A percentile compares a stretch with the other conserved stretches of the same genome.
These are phyloP conservation scores for Perca fluviatilis DNA, from an alignment of 2,113 vertebrate species.

Conservation along the genomic window DNA sequence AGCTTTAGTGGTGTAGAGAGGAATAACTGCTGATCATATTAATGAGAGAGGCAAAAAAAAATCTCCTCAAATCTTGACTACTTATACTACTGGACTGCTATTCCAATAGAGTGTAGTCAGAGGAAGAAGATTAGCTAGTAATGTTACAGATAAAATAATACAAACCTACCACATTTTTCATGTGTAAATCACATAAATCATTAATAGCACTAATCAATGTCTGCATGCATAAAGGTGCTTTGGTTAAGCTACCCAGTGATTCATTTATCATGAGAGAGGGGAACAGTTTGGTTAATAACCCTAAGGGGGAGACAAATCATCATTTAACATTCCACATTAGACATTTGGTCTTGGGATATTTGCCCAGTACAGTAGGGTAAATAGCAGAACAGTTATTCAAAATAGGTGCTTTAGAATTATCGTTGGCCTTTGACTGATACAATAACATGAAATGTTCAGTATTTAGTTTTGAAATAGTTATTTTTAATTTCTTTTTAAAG, in stretches of 20 bases:
- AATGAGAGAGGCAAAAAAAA: constrained; percentile 57
- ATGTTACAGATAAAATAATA: constrained; percentile 8
- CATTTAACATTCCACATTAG: constrained; percentile 53
- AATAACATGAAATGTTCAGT: background rate
- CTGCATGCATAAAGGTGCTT: constrained; percentile 6
- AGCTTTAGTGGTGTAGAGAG: constrained; percentile 70
- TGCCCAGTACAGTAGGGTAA: background rate
- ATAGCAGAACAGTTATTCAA: background rate
- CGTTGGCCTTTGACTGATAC: background rate
- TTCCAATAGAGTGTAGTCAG: background rate
- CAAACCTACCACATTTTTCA: background rate
- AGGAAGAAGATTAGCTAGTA: background rate
- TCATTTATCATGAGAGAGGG: background rate
- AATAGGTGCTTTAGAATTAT: background rate
- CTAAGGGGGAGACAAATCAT: constrained; percentile 83
- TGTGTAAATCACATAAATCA: background rate
- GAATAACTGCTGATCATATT: constrained; percentile 77
- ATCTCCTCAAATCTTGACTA: constrained; percentile 28
- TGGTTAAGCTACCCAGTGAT: background rate
- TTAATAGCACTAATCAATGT: background rate
- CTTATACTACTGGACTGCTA: background rate
- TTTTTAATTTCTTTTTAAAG: background rate
- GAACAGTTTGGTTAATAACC: constrained; percentile 75
- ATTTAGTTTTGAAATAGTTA: background rate
- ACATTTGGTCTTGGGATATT: constrained; percentile 2